Conservation (phyloP, 2,113 vertebrate genomes). For the Rhegmatorhina hoffmannsi region DNA sequence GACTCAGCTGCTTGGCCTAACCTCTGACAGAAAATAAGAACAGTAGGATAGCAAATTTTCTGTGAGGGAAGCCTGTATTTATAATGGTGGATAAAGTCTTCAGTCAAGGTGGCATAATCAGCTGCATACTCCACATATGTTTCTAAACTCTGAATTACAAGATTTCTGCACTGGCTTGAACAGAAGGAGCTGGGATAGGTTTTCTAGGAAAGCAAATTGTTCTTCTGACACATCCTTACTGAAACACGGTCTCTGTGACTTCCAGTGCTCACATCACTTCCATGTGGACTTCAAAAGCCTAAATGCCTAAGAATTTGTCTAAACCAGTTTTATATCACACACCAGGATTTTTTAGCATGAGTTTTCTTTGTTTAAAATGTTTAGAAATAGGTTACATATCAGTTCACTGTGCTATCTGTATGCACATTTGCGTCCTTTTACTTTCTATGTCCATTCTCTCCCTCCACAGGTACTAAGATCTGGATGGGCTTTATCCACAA, state of each 20-base stretch:
- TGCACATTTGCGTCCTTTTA: not conserved
- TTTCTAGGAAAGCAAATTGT: not conserved
- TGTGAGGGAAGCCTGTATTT: not conserved
- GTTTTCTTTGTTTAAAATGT: not conserved
- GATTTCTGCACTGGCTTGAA: not conserved
- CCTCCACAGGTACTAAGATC: not conserved
- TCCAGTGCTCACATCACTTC: not conserved
- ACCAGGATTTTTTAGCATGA: not conserved
- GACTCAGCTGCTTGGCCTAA: not conserved
- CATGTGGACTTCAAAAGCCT: not conserved
- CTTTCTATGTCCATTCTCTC: not conserved
- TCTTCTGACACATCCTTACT: not conserved
- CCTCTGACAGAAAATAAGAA: not conserved
- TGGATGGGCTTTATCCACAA: not conserved
- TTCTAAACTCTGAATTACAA: not conserved
- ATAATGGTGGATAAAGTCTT: not conserved
- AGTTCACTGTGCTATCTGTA: not conserved
- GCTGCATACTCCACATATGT: fast-evolving
- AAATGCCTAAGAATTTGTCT: not conserved
- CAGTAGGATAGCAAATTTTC: not conserved
- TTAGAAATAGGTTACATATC: not conserved
- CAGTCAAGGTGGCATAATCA: not conserved
- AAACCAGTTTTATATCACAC: not conserved
- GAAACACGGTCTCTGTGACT: not conserved
- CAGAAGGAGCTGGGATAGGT: not conserved